phyloP scores from a whole-genome alignment of 2,113 vertebrate genomes.

The Oreochromis aureus region DNA sequence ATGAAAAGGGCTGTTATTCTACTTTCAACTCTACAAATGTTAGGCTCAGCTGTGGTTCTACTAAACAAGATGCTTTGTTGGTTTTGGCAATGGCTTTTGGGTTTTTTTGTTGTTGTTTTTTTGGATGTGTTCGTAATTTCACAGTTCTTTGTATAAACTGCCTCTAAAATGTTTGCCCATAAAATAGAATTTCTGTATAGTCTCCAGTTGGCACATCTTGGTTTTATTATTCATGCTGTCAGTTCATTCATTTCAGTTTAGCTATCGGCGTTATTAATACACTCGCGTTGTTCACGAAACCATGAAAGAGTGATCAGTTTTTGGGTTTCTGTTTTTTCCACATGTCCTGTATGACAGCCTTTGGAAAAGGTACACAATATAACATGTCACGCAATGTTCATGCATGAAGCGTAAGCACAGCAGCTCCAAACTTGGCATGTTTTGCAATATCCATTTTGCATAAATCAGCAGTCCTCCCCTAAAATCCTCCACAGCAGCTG shows the following conservation, averaged over 20 bases:
- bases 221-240: neutral
- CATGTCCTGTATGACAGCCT: neutral
- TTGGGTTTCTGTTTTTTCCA: neutral
- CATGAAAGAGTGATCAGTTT: neutral
- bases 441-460: neutral
- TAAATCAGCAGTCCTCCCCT: neutral
- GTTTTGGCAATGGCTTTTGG: neutral
- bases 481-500: neutral
- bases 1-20: neutral
- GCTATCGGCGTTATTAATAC: neutral
- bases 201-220: neutral
- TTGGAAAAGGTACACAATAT: neutral
- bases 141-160: neutral
- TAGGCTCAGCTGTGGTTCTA: neutral
- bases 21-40: neutral
- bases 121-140: neutral
- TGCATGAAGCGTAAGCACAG: neutral
- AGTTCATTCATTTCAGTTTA: neutral
- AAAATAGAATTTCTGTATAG: neutral
- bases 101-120: neutral
- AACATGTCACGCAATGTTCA: neutral
- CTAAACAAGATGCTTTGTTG: neutral
- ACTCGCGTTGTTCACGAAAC: neutral
- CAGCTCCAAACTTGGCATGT: fast-evolving
- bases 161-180: neutral